These are phyloP conservation scores for Drosophila watanabei DNA, from an alignment of 1,140 invertebrate species.

Conservation along the genomic window DNA sequence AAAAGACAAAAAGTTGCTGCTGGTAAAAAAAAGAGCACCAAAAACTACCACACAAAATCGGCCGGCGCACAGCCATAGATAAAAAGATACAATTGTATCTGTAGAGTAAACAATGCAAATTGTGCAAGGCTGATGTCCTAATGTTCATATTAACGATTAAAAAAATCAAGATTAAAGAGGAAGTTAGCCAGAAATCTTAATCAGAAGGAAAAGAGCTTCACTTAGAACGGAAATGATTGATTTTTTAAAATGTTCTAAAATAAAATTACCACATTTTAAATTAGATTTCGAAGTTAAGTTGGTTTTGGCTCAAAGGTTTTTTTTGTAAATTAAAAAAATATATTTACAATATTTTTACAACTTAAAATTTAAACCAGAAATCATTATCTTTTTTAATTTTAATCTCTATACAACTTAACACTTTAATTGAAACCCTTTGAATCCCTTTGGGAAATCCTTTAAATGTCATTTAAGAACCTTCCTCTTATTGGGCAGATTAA, in stretches of 20 bases:
- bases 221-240: neutral
- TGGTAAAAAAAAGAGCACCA: conserved; percentile 65
- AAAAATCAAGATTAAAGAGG: neutral
- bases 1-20: conserved; percentile 32
- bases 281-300: no score
- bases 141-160: conserved; percentile 5
- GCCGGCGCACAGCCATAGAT: conserved; percentile 43
- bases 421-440: neutral
- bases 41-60: conserved; percentile 49
- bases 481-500: conserved; percentile 8
- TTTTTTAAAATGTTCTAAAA: no score
- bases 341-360: no score
- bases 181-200: no score
- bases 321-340: no score
- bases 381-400: no score
- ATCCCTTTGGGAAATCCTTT: neutral
- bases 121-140: conserved; percentile 11
- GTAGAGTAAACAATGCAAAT: conserved; percentile 48
- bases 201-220: neutral
- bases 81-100: conserved; percentile 51
- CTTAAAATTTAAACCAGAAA: no score
- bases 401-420: neutral
- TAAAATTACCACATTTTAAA: no score
- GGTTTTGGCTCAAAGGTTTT: no score
- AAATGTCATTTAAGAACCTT: neutral